Percentiles rank a stretch among this genome's conserved stretches.
These are phyloP conservation scores for Tor tambroides DNA, from an alignment of 2,113 vertebrate genomes.

Conservation along the genomic window DNA sequence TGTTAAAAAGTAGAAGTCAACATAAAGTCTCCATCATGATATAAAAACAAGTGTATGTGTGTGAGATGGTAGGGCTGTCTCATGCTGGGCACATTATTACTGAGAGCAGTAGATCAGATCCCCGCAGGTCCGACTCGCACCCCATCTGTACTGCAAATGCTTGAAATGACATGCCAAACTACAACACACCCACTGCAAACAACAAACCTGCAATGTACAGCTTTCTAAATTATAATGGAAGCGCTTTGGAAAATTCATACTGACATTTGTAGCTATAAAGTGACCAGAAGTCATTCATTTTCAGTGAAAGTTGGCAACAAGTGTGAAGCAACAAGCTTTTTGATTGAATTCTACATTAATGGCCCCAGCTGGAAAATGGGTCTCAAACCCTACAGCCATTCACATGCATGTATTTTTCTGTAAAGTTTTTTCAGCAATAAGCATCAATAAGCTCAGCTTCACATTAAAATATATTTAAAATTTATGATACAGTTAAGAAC, in stretches of 20 bases:
- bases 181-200: neutral
- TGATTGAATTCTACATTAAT: too few species aligned
- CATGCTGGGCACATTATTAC: neutral
- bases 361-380: too few species aligned
- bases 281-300: neutral
- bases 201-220: neutral
- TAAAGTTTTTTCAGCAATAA: too few species aligned
- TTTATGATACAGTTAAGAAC: too few species aligned
- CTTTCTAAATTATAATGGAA: neutral
- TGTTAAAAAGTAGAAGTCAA: neutral
- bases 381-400: too few species aligned
- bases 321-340: too few species aligned
- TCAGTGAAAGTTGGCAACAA: neutral
- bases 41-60: neutral
- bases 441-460: too few species aligned
- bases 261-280: neutral
- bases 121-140: neutral
- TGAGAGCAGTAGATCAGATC: conserved; percentile 6
- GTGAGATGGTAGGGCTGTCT: neutral
- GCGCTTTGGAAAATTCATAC: neutral
- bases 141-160: neutral
- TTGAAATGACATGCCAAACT: neutral
- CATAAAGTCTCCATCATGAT: neutral
- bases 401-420: too few species aligned
- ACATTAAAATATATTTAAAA: too few species aligned